Conservation (phyloP, 2,888 invertebrate genomes). For the Lycia hirtaria region DNA sequence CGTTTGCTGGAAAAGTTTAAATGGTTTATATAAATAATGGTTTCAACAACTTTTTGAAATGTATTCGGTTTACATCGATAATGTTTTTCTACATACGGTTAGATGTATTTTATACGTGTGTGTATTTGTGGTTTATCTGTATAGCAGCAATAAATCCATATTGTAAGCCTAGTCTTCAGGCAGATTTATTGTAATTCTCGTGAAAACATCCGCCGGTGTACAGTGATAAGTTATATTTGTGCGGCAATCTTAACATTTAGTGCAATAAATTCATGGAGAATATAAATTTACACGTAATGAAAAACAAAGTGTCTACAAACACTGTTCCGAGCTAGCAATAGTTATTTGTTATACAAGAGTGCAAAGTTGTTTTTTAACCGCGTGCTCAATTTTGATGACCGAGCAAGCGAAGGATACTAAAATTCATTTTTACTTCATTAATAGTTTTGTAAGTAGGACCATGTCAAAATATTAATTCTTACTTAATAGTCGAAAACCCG, state of each 20-base stretch:
- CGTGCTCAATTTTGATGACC: too few relatives aligned
- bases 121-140: neutral
- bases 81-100: neutral
- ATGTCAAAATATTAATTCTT: too few relatives aligned
- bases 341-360: too few relatives aligned
- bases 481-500: too few relatives aligned
- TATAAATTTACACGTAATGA: too few relatives aligned
- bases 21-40: conserved; percentile 14
- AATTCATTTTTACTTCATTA: too few relatives aligned
- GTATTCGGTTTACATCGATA: neutral
- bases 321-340: too few relatives aligned
- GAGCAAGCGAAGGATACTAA: too few relatives aligned
- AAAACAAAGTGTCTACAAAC: too few relatives aligned
- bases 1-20: conserved; percentile 9
- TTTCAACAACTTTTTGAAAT: conserved; percentile 1
- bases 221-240: conserved; percentile 1
- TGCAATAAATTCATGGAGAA: too few relatives aligned
- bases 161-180: conserved; percentile 5
- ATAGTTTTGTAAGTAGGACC: too few relatives aligned
- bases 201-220: conserved; percentile 1
- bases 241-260: neutral
- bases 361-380: too few relatives aligned
- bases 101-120: neutral
- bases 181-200: conserved; percentile 10
- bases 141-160: conserved; percentile 2